Evolutionary conservation across 1,140 invertebrate species (phyloP).

Genomic region (Drosophila arawakana): DNA sequence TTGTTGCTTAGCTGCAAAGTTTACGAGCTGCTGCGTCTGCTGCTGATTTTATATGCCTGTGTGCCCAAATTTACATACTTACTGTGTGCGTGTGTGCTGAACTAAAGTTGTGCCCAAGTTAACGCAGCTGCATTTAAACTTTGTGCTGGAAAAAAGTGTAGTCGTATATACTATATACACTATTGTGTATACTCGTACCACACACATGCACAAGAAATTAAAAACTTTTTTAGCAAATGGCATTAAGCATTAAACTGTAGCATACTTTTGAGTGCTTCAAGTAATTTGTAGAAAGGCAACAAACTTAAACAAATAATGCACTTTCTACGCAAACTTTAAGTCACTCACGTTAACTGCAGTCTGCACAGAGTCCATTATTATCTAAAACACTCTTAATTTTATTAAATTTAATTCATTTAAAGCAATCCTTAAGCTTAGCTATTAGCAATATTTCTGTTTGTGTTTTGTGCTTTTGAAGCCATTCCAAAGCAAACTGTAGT

Average conservation of each 20-base stretch:
- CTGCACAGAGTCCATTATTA: background rate
- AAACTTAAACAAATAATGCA: slow-evolving; percentile 25
- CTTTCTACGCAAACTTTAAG: slow-evolving; percentile 22
- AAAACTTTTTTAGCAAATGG: slow-evolving; percentile 66
- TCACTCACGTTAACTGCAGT: background rate
- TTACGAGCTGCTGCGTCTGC: slow-evolving; percentile 53
- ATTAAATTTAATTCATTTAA: no score
- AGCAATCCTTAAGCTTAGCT: no score
- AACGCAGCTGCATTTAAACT: slow-evolving; percentile 80
- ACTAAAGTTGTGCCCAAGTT: slow-evolving; percentile 64
- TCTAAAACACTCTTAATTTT: background rate
- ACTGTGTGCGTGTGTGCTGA: slow-evolving; percentile 30
- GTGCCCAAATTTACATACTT: slow-evolving; percentile 54
- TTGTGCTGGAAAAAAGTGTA: slow-evolving; percentile 46
- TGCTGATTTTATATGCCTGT: slow-evolving; percentile 48
- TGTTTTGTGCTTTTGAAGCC: no score
- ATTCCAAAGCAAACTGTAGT: no score
- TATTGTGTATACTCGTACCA: slow-evolving; percentile 12
- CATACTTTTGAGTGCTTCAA: slow-evolving; percentile 36
- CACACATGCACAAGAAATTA: slow-evolving; percentile 59
- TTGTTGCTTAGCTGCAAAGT: slow-evolving; percentile 82
- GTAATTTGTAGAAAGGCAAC: slow-evolving; percentile 25
- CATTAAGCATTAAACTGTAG: slow-evolving; percentile 67
- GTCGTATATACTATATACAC: slow-evolving; percentile 24
- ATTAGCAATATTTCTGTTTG: no score